Evolutionary conservation across 2,888 invertebrate genomes (phyloP).

Genomic region (Hyles lineata): DNA sequence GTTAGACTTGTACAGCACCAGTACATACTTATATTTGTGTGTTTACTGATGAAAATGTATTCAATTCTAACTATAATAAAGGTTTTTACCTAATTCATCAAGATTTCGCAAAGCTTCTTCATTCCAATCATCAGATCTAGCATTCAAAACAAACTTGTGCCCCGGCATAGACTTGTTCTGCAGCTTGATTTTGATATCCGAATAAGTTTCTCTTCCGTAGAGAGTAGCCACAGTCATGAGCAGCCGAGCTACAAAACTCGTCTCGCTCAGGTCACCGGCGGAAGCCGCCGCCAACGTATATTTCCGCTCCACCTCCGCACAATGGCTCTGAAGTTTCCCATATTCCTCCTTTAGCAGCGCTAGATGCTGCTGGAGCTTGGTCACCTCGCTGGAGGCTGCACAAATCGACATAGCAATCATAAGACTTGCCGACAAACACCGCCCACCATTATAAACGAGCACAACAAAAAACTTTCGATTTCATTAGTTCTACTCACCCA

Average conservation of each 20-base stretch:
- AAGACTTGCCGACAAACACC: conserved; percentile 60
- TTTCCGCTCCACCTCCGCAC: conserved; percentile 93
- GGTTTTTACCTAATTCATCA: conserved; percentile 86
- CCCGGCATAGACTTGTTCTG: conserved; percentile 90
- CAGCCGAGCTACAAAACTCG: conserved; percentile 93
- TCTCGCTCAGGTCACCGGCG: conserved; percentile 86
- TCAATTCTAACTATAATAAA: background rate
- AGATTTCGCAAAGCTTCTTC: conserved; percentile 88
- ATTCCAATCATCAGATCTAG: conserved; percentile 95
- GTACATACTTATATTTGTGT: background rate
- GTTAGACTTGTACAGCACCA: background rate
- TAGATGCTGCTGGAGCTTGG: conserved; percentile 93
- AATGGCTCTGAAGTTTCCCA: conserved; percentile 92
- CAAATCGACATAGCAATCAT: conserved; percentile 60
- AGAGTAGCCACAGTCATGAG: conserved; percentile 92
- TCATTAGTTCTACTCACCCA: conserved; percentile 70
- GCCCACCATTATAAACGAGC: conserved; percentile 70
- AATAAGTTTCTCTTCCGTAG: conserved; percentile 91
- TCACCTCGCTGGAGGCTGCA: conserved; percentile 85
- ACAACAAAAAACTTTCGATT: conserved; percentile 45
- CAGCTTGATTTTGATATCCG: conserved; percentile 92
- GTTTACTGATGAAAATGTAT: no score
- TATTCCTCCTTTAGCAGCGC: conserved; percentile 95
- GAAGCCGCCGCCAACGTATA: conserved; percentile 91
- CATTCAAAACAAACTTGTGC: conserved; percentile 95